Conservation (phyloP, 2,797 vertebrate species). For the Enteromius afrohamiltoni region DNA sequence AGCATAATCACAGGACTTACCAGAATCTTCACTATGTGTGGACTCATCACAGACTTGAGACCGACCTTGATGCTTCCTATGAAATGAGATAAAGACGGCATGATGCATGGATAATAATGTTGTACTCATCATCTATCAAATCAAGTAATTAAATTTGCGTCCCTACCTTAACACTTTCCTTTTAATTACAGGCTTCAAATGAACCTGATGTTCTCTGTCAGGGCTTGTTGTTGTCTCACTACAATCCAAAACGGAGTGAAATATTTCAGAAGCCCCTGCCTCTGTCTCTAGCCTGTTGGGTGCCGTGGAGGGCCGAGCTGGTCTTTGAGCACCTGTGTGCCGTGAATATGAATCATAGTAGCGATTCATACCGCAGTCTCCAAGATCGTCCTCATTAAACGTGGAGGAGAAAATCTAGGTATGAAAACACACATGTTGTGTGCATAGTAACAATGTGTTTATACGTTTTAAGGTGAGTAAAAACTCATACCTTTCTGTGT, state of each 20-base stretch:
- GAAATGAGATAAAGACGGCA: background rate
- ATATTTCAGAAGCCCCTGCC: slow-evolving; percentile 48
- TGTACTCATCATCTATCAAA: background rate
- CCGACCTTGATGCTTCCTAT: slow-evolving; percentile 75
- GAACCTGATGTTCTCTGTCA: slow-evolving; percentile 43
- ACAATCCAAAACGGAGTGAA: slow-evolving; percentile 47
- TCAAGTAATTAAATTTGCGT: background rate
- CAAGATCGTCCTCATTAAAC: slow-evolving; percentile 53
- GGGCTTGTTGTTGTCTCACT: slow-evolving; percentile 60
- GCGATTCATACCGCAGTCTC: slow-evolving; percentile 26
- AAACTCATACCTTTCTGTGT: slow-evolving; percentile 61
- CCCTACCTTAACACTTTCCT: slow-evolving; percentile 79
- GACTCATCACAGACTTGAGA: slow-evolving; percentile 78
- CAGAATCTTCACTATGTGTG: slow-evolving; percentile 74
- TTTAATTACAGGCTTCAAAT: slow-evolving; percentile 66
- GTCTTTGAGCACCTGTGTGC: slow-evolving; percentile 66
- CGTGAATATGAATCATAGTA: slow-evolving; percentile 68
- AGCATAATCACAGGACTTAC: slow-evolving; percentile 64
- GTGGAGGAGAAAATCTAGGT: slow-evolving; percentile 58
- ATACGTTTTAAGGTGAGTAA: background rate
- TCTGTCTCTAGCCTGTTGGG: slow-evolving; percentile 64
- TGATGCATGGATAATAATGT: background rate
- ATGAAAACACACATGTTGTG: background rate
- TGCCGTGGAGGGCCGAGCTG: slow-evolving; percentile 57
- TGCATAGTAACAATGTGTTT: background rate